These are phyloP conservation scores for Pipistrellus pipistrellus DNA, from an alignment of 2,797 vertebrate species.

Conservation along the genomic window DNA sequence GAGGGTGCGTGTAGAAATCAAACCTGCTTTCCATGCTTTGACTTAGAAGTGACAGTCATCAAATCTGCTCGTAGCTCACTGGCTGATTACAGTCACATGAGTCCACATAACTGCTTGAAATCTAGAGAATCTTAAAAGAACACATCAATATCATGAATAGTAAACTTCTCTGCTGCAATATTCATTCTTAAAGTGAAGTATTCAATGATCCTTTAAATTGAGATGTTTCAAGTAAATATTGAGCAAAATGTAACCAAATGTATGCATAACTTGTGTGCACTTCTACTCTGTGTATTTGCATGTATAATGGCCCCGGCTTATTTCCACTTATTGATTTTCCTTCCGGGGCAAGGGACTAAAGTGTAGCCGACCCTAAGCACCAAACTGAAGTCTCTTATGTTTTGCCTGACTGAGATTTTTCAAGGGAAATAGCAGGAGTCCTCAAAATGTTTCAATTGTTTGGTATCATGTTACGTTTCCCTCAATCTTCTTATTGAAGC, in stretches of 20 bases:
- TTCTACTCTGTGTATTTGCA: neutral
- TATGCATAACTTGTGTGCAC: neutral
- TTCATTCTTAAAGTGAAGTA: slow-evolving; percentile 14
- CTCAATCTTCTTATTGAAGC: neutral
- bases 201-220: slow-evolving; percentile 21
- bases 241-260: neutral
- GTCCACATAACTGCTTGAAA: neutral
- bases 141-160: neutral
- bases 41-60: neutral
- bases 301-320: neutral
- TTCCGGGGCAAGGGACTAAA: neutral
- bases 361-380: neutral
- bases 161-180: neutral
- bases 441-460: neutral
- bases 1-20: neutral
- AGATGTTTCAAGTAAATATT: slow-evolving; percentile 11
- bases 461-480: neutral
- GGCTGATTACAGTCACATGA: neutral
- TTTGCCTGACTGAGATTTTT: slow-evolving; percentile 34
- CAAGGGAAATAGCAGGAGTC: neutral
- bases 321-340: neutral
- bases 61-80: neutral
- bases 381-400: slow-evolving; percentile 12
- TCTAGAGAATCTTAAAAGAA: neutral
- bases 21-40: neutral